phyloP scores from a whole-genome alignment of 2,888 invertebrate species.

The Tridacna gigas region DNA sequence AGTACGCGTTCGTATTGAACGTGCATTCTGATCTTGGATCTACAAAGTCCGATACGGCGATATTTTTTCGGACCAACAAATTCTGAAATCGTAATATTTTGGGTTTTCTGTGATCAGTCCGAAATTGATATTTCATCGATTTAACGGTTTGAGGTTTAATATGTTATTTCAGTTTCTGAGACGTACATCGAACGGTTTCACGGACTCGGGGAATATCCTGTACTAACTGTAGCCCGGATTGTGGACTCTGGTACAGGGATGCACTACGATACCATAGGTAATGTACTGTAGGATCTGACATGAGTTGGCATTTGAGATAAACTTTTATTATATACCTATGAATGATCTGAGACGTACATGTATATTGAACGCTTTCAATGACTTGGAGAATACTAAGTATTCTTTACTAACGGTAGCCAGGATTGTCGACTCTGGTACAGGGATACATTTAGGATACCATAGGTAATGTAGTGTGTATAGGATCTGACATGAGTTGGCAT shows the following conservation, averaged over 20 bases:
- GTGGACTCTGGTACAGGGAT: not conserved
- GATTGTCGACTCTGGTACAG: not conserved
- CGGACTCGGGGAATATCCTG: not conserved
- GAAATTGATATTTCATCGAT: too few species aligned
- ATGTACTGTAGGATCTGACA: too few species aligned
- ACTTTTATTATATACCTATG: too few species aligned
- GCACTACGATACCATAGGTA: conserved; percentile 1
- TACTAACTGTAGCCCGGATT: not conserved
- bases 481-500: too few species aligned
- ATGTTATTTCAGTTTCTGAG: not conserved
- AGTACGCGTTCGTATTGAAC: too few species aligned
- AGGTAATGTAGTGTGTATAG: not conserved
- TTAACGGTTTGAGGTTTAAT: not conserved
- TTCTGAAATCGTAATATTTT: too few species aligned
- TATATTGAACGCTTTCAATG: not conserved
- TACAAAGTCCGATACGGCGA: too few species aligned
- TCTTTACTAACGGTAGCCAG: not conserved
- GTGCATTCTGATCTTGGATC: too few species aligned
- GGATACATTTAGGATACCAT: conserved; percentile 5
- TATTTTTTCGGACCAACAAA: too few species aligned
- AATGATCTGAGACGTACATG: too few species aligned
- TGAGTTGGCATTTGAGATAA: too few species aligned
- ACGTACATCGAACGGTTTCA: not conserved
- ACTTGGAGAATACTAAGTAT: not conserved
- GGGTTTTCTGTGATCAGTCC: too few species aligned